Evolutionary conservation across 2,113 vertebrate species (phyloP).

Genomic region (Salminus brasiliensis): DNA sequence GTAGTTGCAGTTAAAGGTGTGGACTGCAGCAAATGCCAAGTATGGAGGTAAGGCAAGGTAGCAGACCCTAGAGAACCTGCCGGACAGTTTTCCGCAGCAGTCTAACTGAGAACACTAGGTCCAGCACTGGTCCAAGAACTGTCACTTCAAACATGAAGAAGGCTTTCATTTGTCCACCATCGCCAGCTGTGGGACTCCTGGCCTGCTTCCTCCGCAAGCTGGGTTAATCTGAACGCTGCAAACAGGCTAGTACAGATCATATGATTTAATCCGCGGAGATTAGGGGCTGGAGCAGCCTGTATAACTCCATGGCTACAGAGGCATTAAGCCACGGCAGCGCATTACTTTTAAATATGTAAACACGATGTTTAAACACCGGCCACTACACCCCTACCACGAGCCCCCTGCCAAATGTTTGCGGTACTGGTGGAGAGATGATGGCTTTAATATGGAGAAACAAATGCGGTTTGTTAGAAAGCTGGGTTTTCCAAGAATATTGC

Average conservation of each 20-base stretch:
- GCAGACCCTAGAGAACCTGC: too few species aligned
- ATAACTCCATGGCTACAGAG: slow-evolving; percentile 57
- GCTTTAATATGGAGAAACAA: not conserved
- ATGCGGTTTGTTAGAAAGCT: too few species aligned
- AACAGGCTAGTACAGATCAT: slow-evolving; percentile 65
- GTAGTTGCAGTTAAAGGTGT: too few species aligned
- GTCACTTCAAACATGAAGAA: not conserved
- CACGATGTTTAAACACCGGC: slow-evolving; percentile 68
- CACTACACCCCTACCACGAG: slow-evolving; percentile 27
- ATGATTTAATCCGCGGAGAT: slow-evolving; percentile 74
- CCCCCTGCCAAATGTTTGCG: slow-evolving; percentile 41
- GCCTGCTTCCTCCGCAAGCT: slow-evolving; percentile 41
- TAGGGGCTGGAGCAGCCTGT: slow-evolving; percentile 63
- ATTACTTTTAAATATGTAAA: slow-evolving; percentile 72
- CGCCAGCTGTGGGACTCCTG: slow-evolving; percentile 22
- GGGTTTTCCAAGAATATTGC: not conserved
- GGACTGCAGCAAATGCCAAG: too few species aligned
- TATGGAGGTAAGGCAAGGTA: too few species aligned
- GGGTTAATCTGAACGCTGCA: slow-evolving; percentile 61
- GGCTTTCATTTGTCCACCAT: slow-evolving; percentile 3
- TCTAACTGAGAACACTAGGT: not conserved
- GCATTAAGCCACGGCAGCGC: slow-evolving; percentile 62
- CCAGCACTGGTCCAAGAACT: too few species aligned
- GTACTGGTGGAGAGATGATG: not conserved
- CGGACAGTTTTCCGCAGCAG: too few species aligned